These are phyloP conservation scores for Petromus typicus DNA, from an alignment of 2,113 vertebrate species.

Conservation along the genomic window DNA sequence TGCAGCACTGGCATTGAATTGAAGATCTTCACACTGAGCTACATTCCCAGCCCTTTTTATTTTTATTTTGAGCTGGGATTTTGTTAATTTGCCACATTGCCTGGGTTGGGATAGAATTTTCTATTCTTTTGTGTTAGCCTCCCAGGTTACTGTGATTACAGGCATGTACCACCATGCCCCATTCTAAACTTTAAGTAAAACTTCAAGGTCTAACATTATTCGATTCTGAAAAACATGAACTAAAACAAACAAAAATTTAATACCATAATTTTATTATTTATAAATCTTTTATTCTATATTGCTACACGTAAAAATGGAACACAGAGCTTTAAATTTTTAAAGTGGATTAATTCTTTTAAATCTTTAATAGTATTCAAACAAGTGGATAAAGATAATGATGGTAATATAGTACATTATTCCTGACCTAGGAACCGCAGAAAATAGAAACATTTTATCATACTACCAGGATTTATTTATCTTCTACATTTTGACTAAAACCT, in stretches of 20 bases:
- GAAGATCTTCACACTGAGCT: not conserved
- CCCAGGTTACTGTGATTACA: not conserved
- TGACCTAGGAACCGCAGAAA: constrained; percentile 21
- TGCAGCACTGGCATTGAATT: not conserved
- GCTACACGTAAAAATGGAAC: constrained; percentile 33
- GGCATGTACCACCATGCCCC: not conserved
- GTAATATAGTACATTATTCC: not conserved
- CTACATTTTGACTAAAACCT: not conserved
- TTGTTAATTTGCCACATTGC: not conserved
- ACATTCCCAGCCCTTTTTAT: not conserved
- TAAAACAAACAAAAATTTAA: constrained; percentile 41
- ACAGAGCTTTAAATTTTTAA: constrained; percentile 42
- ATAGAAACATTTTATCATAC: constrained; percentile 17
- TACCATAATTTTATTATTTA: not conserved
- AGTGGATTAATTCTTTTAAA: not conserved
- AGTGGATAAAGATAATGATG: constrained; percentile 2
- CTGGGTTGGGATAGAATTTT: not conserved
- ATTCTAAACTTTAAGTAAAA: not conserved
- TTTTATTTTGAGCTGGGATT: not conserved
- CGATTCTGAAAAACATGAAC: constrained; percentile 22
- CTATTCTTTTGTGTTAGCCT: not conserved
- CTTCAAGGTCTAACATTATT: constrained; percentile 25
- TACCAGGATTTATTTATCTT: constrained; percentile 45
- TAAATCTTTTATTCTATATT: constrained; percentile 33
- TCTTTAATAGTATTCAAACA: constrained; percentile 35